These are phyloP conservation scores for Arothron firmamentum DNA, from an alignment of 2,113 vertebrate species.

Conservation along the genomic window DNA sequence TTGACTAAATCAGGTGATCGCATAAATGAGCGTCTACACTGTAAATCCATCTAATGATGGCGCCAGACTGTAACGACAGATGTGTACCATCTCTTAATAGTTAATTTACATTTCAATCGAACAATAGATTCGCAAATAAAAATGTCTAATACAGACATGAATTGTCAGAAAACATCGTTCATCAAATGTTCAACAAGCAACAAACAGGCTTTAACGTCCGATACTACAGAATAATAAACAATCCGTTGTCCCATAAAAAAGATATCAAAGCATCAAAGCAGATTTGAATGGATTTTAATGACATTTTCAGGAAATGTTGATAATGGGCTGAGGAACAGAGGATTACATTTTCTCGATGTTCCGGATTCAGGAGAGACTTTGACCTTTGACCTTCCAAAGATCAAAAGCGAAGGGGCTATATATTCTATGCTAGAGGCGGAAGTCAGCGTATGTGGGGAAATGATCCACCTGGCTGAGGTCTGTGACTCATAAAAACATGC, in stretches of 20 bases:
- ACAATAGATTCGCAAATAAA: constrained; percentile 99
- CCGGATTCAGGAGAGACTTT: no score
- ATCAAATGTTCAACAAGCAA: constrained; percentile 91
- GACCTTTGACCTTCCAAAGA: no score
- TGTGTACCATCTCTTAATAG: constrained; percentile 97
- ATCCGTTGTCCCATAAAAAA: constrained; percentile 78
- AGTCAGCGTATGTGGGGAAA: no score
- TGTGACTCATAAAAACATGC: no score
- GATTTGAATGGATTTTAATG: no score
- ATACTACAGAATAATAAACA: constrained; percentile 55
- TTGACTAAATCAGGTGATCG: constrained; percentile 83
- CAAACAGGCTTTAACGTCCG: constrained; percentile 85
- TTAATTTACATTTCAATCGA: constrained; percentile 99
- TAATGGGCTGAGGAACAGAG: no score
- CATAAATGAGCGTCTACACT: constrained; percentile 86
- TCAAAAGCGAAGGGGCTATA: no score
- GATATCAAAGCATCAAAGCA: no score
- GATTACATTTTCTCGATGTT: no score
- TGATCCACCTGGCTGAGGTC: no score
- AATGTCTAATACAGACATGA: constrained; percentile 99
- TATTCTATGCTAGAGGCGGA: no score
- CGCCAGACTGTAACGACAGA: constrained; percentile 93
- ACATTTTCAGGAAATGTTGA: no score
- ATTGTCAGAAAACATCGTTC: constrained; percentile 92
- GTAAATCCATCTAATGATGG: constrained; percentile 98